Conservation (phyloP, 2,888 invertebrate genomes). For the Xestia ashworthii region DNA sequence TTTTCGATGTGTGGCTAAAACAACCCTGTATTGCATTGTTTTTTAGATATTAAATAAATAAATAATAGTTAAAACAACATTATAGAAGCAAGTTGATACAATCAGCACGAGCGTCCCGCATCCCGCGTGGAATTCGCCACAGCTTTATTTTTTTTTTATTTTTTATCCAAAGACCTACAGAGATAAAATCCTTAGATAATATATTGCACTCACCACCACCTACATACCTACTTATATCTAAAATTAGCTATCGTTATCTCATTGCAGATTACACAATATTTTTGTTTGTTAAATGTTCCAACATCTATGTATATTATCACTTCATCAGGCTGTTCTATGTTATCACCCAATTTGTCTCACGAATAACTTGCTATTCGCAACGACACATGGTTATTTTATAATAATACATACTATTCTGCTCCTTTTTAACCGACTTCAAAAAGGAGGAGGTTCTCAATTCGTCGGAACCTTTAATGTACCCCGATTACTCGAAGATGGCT, state of each 20-base stretch:
- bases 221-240: neutral
- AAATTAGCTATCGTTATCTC: constrained; percentile 10
- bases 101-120: neutral
- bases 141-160: neutral
- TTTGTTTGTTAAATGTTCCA: constrained; percentile 20
- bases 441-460: too few species aligned
- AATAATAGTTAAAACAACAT: too few species aligned
- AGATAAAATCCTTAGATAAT: neutral
- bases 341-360: constrained; percentile 26
- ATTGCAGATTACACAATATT: constrained; percentile 29
- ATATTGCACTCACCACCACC: constrained; percentile 2
- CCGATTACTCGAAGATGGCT: too few species aligned
- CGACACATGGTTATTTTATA: neutral
- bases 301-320: neutral
- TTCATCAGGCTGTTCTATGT: neutral
- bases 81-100: too few species aligned
- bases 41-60: too few species aligned
- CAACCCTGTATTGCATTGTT: too few species aligned
- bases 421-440: too few species aligned
- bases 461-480: too few species aligned
- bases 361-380: constrained; percentile 5
- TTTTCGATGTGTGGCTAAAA: too few species aligned
- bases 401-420: neutral
- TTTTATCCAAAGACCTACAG: neutral
- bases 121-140: neutral